These are phyloP conservation scores for Hypomecis punctinalis DNA, from an alignment of 2,888 invertebrate genomes.

Conservation along the genomic window DNA sequence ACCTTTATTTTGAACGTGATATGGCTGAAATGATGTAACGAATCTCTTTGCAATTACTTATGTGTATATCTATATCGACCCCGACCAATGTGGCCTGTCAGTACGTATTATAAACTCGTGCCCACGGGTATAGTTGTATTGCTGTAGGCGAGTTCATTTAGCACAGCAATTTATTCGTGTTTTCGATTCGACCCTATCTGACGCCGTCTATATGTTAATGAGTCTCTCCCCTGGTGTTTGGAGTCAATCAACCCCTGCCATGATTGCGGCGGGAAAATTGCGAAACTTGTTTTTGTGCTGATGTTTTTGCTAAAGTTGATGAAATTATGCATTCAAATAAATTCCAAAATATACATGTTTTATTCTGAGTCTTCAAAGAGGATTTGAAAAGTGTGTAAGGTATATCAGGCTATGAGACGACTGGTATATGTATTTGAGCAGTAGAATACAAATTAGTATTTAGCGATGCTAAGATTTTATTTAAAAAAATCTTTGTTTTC, in stretches of 20 bases:
- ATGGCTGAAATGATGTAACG: too few species aligned
- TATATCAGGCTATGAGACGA: too few species aligned
- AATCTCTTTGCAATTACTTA: not conserved
- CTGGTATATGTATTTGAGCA: too few species aligned
- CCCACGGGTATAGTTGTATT: conserved; percentile 36
- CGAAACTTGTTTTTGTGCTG: conserved; percentile 29
- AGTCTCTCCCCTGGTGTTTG: conserved; percentile 51
- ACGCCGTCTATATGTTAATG: conserved; percentile 60
- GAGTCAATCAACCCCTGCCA: conserved; percentile 55
- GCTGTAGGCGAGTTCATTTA: conserved; percentile 38
- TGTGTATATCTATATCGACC: not conserved
- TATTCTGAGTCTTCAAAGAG: too few species aligned
- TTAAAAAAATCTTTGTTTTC: too few species aligned
- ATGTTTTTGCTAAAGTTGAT: conserved; percentile 4
- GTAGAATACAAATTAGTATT: too few species aligned
- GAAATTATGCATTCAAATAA: not conserved
- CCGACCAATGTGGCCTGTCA: not conserved
- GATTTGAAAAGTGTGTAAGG: too few species aligned
- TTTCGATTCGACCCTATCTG: conserved; percentile 36
- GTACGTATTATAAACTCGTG: conserved; percentile 16
- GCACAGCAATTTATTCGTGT: conserved; percentile 35
- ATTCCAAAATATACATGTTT: too few species aligned
- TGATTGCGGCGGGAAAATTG: conserved; percentile 46
- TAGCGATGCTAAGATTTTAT: too few species aligned
- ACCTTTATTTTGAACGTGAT: too few species aligned